These are phyloP conservation scores for Pygoscelis antarcticus DNA, from an alignment of 2,113 vertebrate genomes.

Conservation along the genomic window DNA sequence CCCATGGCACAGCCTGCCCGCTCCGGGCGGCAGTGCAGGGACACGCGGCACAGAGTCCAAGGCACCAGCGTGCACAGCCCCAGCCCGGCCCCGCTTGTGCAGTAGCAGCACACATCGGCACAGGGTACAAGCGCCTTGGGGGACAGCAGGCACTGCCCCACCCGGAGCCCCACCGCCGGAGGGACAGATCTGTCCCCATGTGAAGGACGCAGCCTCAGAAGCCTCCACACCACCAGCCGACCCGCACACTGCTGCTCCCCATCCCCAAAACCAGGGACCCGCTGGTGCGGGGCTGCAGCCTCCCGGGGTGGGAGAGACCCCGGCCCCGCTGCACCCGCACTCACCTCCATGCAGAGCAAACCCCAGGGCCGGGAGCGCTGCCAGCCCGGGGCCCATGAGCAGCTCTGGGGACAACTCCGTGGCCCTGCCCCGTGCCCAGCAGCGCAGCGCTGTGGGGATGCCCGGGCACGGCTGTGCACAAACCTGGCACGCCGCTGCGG, in stretches of 20 bases:
- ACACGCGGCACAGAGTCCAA: not conserved
- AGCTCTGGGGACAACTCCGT: rapidly evolving
- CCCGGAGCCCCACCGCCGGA: not conserved
- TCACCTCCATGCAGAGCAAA: not conserved
- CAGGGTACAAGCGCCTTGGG: rapidly evolving
- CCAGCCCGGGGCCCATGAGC: not conserved
- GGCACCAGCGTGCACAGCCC: rapidly evolving
- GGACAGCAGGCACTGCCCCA: not conserved
- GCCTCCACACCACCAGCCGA: not conserved
- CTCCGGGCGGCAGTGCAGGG: not conserved
- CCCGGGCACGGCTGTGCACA: not conserved
- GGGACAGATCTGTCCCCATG: rapidly evolving
- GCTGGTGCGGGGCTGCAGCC: not conserved
- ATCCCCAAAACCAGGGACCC: not conserved
- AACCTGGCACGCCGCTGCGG: not conserved
- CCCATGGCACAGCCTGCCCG: not conserved
- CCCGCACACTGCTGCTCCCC: not conserved
- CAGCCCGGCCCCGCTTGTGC: not conserved
- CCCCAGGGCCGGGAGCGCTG: rapidly evolving
- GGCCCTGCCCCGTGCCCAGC: not conserved
- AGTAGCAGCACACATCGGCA: rapidly evolving
- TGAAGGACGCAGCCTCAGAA: not conserved
- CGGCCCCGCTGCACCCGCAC: not conserved
- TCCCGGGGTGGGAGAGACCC: not conserved
- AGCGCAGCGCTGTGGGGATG: too few species aligned